A percentile compares a stretch with the other conserved stretches of the same genome.
These are phyloP conservation scores for Lathamus discolor DNA, from an alignment of 2,113 vertebrate species.

Conservation along the genomic window DNA sequence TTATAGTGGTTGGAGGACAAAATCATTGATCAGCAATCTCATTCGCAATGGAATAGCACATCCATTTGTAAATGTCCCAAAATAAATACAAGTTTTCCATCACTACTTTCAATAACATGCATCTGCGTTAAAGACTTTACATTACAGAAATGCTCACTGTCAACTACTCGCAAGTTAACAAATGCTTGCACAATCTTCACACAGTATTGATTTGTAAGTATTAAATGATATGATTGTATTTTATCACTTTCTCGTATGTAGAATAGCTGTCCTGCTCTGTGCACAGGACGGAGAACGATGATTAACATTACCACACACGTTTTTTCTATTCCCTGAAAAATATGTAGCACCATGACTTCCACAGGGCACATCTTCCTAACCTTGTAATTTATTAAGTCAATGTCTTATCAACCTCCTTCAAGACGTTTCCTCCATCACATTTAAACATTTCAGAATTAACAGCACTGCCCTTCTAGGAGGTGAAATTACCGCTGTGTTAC, in stretches of 20 bases:
- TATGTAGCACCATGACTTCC: not conserved
- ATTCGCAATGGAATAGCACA: not conserved
- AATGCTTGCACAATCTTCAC: not conserved
- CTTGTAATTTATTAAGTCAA: conserved; percentile 39
- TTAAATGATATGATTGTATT: conserved; percentile 10
- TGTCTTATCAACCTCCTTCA: not conserved
- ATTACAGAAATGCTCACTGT: not conserved
- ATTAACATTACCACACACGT: conserved; percentile 49
- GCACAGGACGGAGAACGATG: not conserved
- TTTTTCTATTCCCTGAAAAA: conserved; percentile 38
- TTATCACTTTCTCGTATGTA: conserved; percentile 26
- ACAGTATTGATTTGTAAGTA: conserved; percentile 27
- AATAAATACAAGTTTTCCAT: conserved; percentile 38
- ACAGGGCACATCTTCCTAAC: conserved; percentile 42
- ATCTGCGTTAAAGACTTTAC: conserved; percentile 16
- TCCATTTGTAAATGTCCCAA: conserved; percentile 11
- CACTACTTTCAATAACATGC: not conserved
- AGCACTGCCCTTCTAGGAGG: not conserved
- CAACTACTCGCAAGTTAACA: not conserved
- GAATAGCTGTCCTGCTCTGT: not conserved
- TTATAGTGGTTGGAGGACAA: conserved; percentile 3
- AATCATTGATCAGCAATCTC: conserved; percentile 37
- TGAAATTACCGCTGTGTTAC: not conserved
- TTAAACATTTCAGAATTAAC: conserved; percentile 7
- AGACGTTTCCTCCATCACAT: not conserved